Evolutionary conservation across 2,888 invertebrate genomes (phyloP).

Genomic region (Cyrtodaria siliqua): DNA sequence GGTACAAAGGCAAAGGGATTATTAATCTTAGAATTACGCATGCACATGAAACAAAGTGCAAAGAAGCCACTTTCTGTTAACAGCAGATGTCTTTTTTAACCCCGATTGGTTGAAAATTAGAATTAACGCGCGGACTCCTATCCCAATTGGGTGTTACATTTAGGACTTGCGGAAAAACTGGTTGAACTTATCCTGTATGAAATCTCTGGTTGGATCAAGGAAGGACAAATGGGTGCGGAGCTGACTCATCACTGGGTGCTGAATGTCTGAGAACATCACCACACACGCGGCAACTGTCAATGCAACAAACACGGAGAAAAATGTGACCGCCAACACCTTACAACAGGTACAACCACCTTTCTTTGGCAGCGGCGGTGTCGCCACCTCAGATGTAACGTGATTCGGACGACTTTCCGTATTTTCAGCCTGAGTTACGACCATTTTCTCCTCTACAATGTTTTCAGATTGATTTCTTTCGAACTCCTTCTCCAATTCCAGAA

Average conservation of each 20-base stretch:
- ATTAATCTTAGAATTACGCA: no score
- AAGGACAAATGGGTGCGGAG: constrained; percentile 72
- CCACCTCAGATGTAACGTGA: constrained; percentile 13
- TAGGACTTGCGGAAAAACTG: constrained; percentile 39
- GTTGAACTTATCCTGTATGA: constrained; percentile 62
- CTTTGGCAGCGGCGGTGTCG: constrained; percentile 8
- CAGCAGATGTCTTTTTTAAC: no score
- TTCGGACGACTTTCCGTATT: constrained; percentile 33
- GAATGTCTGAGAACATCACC: constrained; percentile 74
- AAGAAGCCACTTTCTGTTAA: no score
- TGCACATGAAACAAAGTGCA: no score
- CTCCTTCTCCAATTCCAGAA: constrained; percentile 75
- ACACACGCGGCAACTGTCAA: constrained; percentile 70
- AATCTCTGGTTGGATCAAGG: constrained; percentile 76
- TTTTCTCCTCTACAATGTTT: constrained; percentile 48
- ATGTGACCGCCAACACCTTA: constrained; percentile 66
- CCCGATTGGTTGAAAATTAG: constrained; percentile 16
- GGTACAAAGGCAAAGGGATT: no score
- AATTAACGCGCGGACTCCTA: background rate
- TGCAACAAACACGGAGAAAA: constrained; percentile 72
- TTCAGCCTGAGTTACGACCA: constrained; percentile 41
- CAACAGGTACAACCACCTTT: constrained; percentile 63
- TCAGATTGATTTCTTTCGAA: constrained; percentile 66
- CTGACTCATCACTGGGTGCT: constrained; percentile 74
- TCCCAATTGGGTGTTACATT: background rate